Conservation (phyloP, 2,113 vertebrate species). For the Ammodytes marinus region DNA sequence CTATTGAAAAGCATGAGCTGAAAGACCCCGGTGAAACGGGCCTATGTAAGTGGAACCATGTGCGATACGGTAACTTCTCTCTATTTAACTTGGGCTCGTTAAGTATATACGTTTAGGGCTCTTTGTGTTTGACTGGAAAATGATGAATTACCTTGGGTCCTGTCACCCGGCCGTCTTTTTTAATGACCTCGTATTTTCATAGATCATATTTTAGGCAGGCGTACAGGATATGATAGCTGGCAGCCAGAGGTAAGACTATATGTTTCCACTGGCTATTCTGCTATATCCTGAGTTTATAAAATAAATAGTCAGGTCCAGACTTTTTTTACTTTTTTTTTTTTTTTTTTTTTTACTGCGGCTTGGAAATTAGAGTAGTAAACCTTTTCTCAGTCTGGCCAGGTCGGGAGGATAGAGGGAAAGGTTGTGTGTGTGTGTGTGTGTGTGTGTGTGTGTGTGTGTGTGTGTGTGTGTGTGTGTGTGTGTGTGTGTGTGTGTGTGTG, state of each 20-base stretch:
- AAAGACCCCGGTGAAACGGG: conserved; percentile 38
- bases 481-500: conserved; percentile 10
- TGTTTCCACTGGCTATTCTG: conserved; percentile 58
- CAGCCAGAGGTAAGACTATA: conserved; percentile 70
- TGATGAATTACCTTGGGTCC: conserved; percentile 71
- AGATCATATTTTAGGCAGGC: conserved; percentile 67
- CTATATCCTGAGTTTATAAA: conserved; percentile 65
- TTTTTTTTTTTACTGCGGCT: too few species aligned
- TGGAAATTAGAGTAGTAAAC: conserved; percentile 68
- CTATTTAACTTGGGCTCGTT: conserved; percentile 63
- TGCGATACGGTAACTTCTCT: conserved; percentile 58
- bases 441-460: conserved; percentile 7
- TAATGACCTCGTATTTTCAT: conserved; percentile 72
- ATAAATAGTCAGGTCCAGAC: conserved; percentile 67
- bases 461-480: conserved; percentile 21
- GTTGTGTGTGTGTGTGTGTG: conserved; percentile 11
- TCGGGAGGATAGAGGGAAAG: conserved; percentile 1
- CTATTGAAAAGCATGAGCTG: conserved; percentile 49
- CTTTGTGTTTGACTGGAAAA: conserved; percentile 72
- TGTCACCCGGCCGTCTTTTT: conserved; percentile 64
- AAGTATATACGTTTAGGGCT: conserved; percentile 41
- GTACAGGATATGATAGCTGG: conserved; percentile 70
- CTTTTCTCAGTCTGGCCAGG: conserved; percentile 46
- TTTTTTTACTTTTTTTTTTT: conserved; percentile 35
- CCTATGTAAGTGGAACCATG: conserved; percentile 68